phyloP scores from a whole-genome alignment of 2,797 vertebrate genomes.

The Cirrhinus molitorella region DNA sequence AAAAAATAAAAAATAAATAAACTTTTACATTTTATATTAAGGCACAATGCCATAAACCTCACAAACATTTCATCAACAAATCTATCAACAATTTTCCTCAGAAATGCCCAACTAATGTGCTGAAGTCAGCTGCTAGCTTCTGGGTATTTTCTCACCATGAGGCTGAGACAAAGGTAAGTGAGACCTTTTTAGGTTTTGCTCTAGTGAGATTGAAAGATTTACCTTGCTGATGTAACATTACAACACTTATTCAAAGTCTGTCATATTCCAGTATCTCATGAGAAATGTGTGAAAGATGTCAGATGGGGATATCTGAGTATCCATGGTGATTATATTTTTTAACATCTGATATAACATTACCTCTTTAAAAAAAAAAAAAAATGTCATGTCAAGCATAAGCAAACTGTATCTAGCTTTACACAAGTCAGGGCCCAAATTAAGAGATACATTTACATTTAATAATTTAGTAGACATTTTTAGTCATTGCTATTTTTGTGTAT shows the following conservation, averaged over 20 bases:
- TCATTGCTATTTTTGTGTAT: neutral
- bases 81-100: neutral
- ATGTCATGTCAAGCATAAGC: neutral
- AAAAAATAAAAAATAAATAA: too few relatives aligned
- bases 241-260: neutral
- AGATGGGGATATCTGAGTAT: too few relatives aligned
- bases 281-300: neutral
- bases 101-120: too few relatives aligned
- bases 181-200: too few relatives aligned
- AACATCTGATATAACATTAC: too few relatives aligned
- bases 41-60: neutral
- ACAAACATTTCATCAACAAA: neutral
- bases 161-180: too few relatives aligned
- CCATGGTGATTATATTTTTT: too few relatives aligned
- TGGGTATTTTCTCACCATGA: too few relatives aligned
- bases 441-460: neutral
- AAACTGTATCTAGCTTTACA: neutral
- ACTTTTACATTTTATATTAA: neutral
- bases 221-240: neutral
- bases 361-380: neutral
- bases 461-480: neutral
- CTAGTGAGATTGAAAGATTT: neutral
- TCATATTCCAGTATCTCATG: neutral
- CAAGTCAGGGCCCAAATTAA: neutral
- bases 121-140: too few relatives aligned